phyloP scores from a whole-genome alignment of 2,888 invertebrate genomes.

The Crematogaster levior region DNA sequence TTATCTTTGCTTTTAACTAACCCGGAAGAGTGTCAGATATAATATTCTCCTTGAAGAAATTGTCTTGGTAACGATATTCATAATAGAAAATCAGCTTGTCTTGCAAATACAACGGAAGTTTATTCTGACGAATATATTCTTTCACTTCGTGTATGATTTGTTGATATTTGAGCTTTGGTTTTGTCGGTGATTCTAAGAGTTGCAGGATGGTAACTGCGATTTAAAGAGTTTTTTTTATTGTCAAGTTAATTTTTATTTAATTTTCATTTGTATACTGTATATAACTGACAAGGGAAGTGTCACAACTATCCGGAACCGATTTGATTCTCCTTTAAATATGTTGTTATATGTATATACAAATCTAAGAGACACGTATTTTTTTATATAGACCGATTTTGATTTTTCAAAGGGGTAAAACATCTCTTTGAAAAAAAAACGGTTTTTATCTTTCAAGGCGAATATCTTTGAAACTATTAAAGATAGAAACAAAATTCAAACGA shows the following conservation, averaged over 20 bases:
- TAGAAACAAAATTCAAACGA: too few relatives aligned
- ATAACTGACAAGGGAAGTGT: too few relatives aligned
- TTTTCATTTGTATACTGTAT: neutral
- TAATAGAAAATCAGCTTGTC: constrained; percentile 88
- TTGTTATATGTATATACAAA: too few relatives aligned
- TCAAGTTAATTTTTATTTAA: neutral
- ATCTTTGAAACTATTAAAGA: too few relatives aligned
- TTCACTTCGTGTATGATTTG: constrained; percentile 87
- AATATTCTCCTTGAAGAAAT: constrained; percentile 87
- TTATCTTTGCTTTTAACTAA: constrained; percentile 48
- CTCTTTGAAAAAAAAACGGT: too few relatives aligned
- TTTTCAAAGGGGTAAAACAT: too few relatives aligned
- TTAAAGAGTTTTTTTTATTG: neutral
- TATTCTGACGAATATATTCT: constrained; percentile 88
- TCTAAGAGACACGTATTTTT: too few relatives aligned
- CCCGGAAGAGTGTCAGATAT: constrained; percentile 87
- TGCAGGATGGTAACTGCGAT: constrained; percentile 84
- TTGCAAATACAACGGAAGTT: constrained; percentile 87
- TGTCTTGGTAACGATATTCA: constrained; percentile 87
- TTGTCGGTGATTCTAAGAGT: constrained; percentile 83
- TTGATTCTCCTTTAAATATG: too few relatives aligned
- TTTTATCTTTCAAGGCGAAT: too few relatives aligned
- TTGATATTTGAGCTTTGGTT: constrained; percentile 85
- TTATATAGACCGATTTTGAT: too few relatives aligned
- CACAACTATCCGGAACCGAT: too few relatives aligned